Conservation (phyloP, 2,888 invertebrate species). For the Eilema depressum region DNA sequence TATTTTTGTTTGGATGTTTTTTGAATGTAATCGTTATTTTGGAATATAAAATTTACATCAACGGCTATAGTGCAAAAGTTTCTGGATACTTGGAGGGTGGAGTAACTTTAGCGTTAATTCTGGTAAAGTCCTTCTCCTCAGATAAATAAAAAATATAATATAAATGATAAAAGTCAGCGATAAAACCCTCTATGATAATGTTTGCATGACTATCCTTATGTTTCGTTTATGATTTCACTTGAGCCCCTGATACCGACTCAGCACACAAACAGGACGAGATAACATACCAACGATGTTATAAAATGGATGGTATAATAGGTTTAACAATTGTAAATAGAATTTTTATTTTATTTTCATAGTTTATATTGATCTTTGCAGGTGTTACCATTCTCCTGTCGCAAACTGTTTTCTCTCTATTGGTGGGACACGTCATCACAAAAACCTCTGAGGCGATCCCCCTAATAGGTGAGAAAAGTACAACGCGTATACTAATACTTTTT, state of each 20-base stretch:
- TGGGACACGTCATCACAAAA: constrained; percentile 99
- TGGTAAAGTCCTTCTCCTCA: constrained; percentile 49
- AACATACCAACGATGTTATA: constrained; percentile 53
- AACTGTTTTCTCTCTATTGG: constrained; percentile 99
- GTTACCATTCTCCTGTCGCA: constrained; percentile 99
- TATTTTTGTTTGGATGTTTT: constrained; percentile 61
- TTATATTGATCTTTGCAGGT: constrained; percentile 94
- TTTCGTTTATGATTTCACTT: constrained; percentile 83
- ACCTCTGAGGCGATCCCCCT: constrained; percentile 99
- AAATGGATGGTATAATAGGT: constrained; percentile 61
- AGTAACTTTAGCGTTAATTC: constrained; percentile 48
- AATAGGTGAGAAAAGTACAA: constrained; percentile 92
- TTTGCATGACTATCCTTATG: constrained; percentile 80
- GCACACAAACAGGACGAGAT: constrained; percentile 79
- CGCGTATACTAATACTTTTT: constrained; percentile 61
- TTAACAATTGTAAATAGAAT: constrained; percentile 63
- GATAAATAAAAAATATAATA: constrained; percentile 51
- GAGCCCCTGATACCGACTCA: constrained; percentile 82
- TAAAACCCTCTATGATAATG: constrained; percentile 68
- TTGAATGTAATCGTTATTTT: constrained; percentile 52
- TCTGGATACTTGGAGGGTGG: constrained; percentile 85
- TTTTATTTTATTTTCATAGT: constrained; percentile 73
- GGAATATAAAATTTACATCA: constrained; percentile 28
- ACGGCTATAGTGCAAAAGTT: constrained; percentile 41
- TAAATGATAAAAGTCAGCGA: constrained; percentile 53